Evolutionary conservation across 1,140 invertebrate genomes (phyloP).

Genomic region (Drosophila fuyamai): DNA sequence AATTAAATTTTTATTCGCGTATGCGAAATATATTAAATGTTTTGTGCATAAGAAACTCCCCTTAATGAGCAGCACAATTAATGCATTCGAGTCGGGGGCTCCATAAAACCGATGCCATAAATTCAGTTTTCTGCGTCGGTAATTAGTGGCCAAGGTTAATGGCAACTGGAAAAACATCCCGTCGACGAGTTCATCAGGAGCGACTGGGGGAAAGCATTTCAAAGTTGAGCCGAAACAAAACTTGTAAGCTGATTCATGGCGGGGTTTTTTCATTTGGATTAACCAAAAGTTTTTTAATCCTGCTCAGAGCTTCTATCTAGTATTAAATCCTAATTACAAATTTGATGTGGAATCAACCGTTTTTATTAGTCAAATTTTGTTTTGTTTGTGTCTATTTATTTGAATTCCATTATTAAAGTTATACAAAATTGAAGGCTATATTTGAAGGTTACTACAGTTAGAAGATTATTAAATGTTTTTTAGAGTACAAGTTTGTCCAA

Average conservation of each 20-base stretch:
- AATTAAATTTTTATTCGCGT: constrained; percentile 58
- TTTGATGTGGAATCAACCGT: too few relatives aligned
- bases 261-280: not conserved
- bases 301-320: too few relatives aligned
- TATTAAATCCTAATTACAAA: too few relatives aligned
- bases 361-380: too few relatives aligned
- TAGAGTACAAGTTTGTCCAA: too few relatives aligned
- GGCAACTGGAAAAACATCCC: constrained; percentile 17
- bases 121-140: constrained; percentile 33
- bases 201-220: not conserved
- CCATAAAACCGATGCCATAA: constrained; percentile 52
- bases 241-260: not conserved
- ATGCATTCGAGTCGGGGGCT: constrained; percentile 41
- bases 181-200: constrained; percentile 39
- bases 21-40: constrained; percentile 53
- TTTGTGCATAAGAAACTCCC: constrained; percentile 53
- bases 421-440: too few relatives aligned
- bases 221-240: not conserved
- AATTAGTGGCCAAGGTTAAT: constrained; percentile 62
- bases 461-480: too few relatives aligned
- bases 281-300: not conserved
- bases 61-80: constrained; percentile 59
- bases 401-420: too few relatives aligned
- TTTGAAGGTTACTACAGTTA: too few relatives aligned
- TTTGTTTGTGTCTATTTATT: too few relatives aligned